phyloP scores from a whole-genome alignment of 2,888 invertebrate species.

The Orthosia gothica region DNA sequence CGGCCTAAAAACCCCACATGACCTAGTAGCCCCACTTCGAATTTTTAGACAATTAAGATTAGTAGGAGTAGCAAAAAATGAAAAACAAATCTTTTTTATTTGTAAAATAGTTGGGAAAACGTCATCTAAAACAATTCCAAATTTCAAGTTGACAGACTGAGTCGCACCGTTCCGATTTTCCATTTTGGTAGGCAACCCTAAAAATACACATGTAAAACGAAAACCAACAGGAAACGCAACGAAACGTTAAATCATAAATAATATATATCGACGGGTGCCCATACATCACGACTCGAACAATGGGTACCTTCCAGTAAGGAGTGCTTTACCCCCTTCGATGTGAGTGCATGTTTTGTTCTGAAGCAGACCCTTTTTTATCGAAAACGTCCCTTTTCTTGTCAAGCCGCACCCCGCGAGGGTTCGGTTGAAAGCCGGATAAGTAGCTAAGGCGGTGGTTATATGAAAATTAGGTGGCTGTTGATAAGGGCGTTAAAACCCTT shows the following conservation, averaged over 20 bases:
- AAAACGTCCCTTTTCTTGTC: conserved; percentile 61
- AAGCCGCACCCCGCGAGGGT: conserved; percentile 47
- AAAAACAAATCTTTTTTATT: too few species aligned
- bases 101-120: too few species aligned
- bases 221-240: conserved; percentile 19
- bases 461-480: conserved; percentile 40
- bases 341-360: conserved; percentile 64
- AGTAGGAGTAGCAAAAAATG: too few species aligned
- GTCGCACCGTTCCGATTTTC: too few species aligned
- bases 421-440: conserved; percentile 47
- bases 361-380: conserved; percentile 64
- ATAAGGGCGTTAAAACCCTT: conserved; percentile 1
- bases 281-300: conserved; percentile 52
- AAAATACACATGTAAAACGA: conserved; percentile 4
- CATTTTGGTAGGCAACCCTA: too few species aligned
- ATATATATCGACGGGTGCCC: conserved; percentile 41
- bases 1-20: too few species aligned
- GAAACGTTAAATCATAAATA: conserved; percentile 56
- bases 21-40: too few species aligned
- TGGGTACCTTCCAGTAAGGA: conserved; percentile 34
- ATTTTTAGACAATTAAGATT: too few species aligned
- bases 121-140: too few species aligned
- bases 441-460: conserved; percentile 36
- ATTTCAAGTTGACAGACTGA: too few species aligned
- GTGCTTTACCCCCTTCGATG: conserved; percentile 7